Conservation (phyloP, 1,140 invertebrate genomes). For the Bactericera cockerelli region DNA sequence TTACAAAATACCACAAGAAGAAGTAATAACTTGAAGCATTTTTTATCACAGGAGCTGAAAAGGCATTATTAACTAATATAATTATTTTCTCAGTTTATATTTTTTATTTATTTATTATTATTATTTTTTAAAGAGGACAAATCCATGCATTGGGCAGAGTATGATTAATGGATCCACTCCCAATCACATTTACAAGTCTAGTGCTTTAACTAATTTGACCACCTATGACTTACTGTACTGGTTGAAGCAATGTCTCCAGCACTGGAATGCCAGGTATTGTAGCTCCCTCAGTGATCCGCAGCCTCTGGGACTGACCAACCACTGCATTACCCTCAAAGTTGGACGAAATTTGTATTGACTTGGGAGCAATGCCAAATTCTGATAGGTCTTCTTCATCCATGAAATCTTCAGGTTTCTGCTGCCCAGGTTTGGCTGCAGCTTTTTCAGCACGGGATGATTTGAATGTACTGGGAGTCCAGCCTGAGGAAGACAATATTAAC, state of each 20-base stretch:
- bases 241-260: slow-evolving; percentile 57
- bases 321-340: slow-evolving; percentile 40
- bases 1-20: too few relatives aligned
- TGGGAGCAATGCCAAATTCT: slow-evolving; percentile 89
- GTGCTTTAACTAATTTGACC: too few relatives aligned
- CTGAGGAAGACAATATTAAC: neutral
- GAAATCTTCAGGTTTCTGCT: slow-evolving; percentile 74
- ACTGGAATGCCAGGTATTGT: slow-evolving; percentile 67
- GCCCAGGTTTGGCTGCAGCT: slow-evolving; percentile 27
- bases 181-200: too few relatives aligned
- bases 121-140: too few relatives aligned
- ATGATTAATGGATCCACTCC: too few relatives aligned
- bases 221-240: slow-evolving; percentile 34
- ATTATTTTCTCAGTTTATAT: too few relatives aligned
- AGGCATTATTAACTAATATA: too few relatives aligned
- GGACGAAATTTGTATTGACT: slow-evolving; percentile 54
- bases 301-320: slow-evolving; percentile 24
- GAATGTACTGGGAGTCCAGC: slow-evolving; percentile 82
- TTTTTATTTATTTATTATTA: too few relatives aligned
- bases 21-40: too few relatives aligned
- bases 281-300: slow-evolving; percentile 33
- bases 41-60: too few relatives aligned
- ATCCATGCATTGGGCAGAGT: too few relatives aligned
- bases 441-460: slow-evolving; percentile 71
- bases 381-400: slow-evolving; percentile 96